Conservation (phyloP, 2,888 invertebrate genomes). For the Melikaiella ostensackeni region DNA sequence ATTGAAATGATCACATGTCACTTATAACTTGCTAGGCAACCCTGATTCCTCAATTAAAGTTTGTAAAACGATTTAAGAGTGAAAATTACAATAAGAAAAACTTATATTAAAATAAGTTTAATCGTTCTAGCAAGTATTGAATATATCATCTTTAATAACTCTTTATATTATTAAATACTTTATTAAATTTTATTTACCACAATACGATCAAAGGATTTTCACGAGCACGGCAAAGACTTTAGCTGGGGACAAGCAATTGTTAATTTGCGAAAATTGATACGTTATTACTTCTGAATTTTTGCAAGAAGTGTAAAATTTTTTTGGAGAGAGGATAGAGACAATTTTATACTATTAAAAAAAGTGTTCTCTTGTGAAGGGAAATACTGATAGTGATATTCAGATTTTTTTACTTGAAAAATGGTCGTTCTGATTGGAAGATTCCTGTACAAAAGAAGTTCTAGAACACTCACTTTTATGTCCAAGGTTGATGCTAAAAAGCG, state of each 20-base stretch:
- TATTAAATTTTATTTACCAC: neutral
- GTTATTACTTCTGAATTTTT: neutral
- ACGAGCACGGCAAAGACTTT: neutral
- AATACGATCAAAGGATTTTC: neutral
- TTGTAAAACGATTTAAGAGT: neutral
- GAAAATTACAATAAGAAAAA: neutral
- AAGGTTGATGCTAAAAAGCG: constrained; percentile 32
- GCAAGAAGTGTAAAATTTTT: neutral
- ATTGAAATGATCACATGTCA: neutral
- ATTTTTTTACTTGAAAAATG: constrained; percentile 21
- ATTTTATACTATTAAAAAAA: neutral
- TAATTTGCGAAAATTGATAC: neutral
- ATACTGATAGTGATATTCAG: neutral
- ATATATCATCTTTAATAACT: neutral
- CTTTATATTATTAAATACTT: neutral
- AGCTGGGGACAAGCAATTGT: neutral
- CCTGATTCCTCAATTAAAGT: neutral
- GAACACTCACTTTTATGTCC: constrained; percentile 33
- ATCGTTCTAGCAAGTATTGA: neutral
- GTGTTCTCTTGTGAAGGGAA: neutral
- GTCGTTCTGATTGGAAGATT: constrained; percentile 11
- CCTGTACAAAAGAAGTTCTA: constrained; percentile 29
- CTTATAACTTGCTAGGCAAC: neutral
- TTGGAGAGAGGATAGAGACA: neutral
- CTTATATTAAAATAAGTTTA: neutral